Evolutionary conservation across 2,113 vertebrate genomes (phyloP).

Genomic region (Oreochromis niloticus): DNA sequence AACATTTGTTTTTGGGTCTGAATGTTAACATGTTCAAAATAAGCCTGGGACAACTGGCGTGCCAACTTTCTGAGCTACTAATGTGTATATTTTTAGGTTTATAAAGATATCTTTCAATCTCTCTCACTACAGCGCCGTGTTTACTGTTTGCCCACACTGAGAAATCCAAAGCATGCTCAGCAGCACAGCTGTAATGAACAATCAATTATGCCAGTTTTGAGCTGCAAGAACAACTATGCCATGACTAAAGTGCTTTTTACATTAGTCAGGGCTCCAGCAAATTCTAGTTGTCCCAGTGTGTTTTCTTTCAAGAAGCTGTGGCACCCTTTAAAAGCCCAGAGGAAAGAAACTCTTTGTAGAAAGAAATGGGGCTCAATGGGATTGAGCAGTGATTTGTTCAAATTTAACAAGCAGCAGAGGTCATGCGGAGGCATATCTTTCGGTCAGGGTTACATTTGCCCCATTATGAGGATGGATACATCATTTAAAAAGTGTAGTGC

Average conservation of each 20-base stretch:
- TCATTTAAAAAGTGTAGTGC: neutral
- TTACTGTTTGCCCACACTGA: neutral
- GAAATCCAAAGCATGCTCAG: neutral
- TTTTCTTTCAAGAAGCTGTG: neutral
- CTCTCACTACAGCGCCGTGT: neutral
- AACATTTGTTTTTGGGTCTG: neutral
- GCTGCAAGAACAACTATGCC: neutral
- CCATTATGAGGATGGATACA: neutral
- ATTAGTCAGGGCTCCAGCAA: neutral
- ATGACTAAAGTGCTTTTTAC: neutral
- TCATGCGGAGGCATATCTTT: neutral
- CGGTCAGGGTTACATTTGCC: neutral
- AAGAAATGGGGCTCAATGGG: neutral
- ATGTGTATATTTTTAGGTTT: neutral
- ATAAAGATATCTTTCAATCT: neutral
- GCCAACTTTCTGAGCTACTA: neutral
- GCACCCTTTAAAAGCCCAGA: neutral
- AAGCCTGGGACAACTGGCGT: neutral
- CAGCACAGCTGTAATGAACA: neutral
- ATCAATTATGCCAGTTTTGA: neutral
- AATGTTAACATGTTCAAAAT: neutral
- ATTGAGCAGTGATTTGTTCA: constrained; percentile 17
- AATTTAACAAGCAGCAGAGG: constrained; percentile 21
- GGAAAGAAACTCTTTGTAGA: neutral
- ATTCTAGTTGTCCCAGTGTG: neutral